A percentile compares a stretch with the other conserved stretches of the same genome.
phyloP scores from a whole-genome alignment of 2,888 invertebrate genomes.

The Keiferia lycopersicella region DNA sequence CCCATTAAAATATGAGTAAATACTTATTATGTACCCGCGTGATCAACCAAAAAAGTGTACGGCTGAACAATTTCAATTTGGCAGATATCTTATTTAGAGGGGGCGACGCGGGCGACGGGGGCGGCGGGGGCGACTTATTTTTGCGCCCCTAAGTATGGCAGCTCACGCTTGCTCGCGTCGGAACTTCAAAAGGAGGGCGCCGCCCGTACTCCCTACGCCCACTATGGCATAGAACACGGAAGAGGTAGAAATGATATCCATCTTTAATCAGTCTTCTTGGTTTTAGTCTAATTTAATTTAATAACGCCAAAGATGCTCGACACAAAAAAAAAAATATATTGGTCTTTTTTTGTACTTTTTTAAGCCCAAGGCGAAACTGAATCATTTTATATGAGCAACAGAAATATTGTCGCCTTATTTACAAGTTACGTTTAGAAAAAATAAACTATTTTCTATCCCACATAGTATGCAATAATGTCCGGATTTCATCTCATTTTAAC shows the following conservation, averaged over 20 bases:
- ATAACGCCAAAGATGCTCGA: too few relatives aligned
- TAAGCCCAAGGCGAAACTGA: too few relatives aligned
- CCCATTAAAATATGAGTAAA: background rate
- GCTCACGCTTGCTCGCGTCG: conserved; percentile 46
- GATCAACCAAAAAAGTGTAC: conserved; percentile 45
- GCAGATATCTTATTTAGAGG: conserved; percentile 55
- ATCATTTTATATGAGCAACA: too few relatives aligned
- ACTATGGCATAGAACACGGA: background rate
- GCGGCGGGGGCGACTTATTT: conserved; percentile 48
- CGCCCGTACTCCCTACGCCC: conserved; percentile 39
- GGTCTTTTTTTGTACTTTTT: too few relatives aligned
- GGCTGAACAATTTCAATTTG: conserved; percentile 56
- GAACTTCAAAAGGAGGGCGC: conserved; percentile 65
- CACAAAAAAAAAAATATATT: too few relatives aligned
- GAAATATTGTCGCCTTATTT: too few relatives aligned
- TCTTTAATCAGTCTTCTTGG: too few relatives aligned
- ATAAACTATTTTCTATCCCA: too few relatives aligned
- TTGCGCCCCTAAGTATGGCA: conserved; percentile 53
- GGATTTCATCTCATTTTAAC: too few relatives aligned
- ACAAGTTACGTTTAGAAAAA: too few relatives aligned
- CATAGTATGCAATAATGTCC: too few relatives aligned
- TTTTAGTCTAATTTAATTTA: too few relatives aligned
- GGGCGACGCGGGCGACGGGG: conserved; percentile 40
- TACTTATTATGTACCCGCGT: conserved; percentile 25
- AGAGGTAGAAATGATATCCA: conserved; percentile 10